A percentile compares a stretch with the other conserved stretches of the same genome.
Conservation (phyloP, 2,113 vertebrate species). For the Phalacrocorax brasilianus region DNA sequence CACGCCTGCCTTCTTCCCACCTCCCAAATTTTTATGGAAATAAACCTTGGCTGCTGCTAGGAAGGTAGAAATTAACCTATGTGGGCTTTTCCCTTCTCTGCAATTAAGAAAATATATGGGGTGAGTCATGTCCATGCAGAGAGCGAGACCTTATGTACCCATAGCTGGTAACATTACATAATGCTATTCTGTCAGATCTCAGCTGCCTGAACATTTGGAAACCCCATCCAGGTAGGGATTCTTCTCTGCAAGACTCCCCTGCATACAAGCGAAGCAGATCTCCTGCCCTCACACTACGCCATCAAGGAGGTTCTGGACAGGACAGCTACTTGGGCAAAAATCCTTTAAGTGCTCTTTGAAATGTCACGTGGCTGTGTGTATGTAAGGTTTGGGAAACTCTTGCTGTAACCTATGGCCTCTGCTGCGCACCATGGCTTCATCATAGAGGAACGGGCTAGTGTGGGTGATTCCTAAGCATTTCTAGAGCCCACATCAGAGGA, state of each 20-base stretch:
- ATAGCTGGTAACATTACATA: constrained; percentile 14
- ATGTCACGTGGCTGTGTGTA: neutral
- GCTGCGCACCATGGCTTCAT: neutral
- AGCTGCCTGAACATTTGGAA: neutral
- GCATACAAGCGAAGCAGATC: neutral
- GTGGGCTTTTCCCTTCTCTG: neutral
- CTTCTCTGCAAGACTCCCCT: neutral
- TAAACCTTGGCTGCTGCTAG: neutral
- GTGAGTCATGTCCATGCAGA: neutral
- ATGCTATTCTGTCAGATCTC: neutral
- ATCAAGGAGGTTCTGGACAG: neutral
- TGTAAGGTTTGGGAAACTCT: neutral
- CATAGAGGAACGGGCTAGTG: neutral
- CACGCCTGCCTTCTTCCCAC: neutral
- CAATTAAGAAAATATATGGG: neutral
- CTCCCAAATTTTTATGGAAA: fast-evolving
- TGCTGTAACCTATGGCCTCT: neutral
- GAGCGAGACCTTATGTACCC: neutral
- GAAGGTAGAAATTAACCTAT: neutral
- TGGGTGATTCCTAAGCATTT: neutral
- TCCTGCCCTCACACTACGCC: fast-evolving
- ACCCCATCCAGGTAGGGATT: neutral
- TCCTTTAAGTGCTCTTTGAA: neutral
- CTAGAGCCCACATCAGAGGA: neutral
- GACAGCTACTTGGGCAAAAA: neutral